These are phyloP conservation scores for Drosophila suboccidentalis DNA, from an alignment of 2,888 invertebrate genomes.

Conservation along the genomic window DNA sequence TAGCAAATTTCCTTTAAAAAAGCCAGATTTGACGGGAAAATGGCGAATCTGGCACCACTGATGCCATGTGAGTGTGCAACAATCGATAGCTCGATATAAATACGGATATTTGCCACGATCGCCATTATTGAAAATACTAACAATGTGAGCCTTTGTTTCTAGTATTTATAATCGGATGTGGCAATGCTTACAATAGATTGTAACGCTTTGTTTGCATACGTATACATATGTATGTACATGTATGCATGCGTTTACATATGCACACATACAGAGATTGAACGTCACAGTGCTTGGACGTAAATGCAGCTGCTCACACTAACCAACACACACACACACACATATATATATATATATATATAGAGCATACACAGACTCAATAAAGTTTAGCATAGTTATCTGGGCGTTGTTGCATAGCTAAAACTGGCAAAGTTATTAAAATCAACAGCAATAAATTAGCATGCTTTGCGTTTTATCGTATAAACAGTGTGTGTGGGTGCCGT, in stretches of 20 bases:
- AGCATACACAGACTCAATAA: conserved; percentile 41
- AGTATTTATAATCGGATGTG: conserved; percentile 2
- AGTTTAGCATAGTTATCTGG: conserved; percentile 64
- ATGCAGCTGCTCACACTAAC: conserved; percentile 14
- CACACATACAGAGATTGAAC: not conserved
- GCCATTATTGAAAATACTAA: not conserved
- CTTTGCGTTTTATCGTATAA: conserved; percentile 66
- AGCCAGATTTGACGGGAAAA: too few species aligned
- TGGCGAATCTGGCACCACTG: too few species aligned
- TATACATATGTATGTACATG: not conserved
- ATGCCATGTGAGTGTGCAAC: not conserved
- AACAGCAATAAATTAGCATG: conserved; percentile 78
- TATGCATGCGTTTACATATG: not conserved
- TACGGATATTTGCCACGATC: not conserved
- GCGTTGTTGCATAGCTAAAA: conserved; percentile 48
- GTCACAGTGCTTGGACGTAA: conserved; percentile 13
- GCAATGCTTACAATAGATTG: conserved; percentile 12
- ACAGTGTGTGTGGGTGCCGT: conserved; percentile 18
- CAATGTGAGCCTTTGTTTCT: not conserved
- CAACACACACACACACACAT: conserved; percentile 8
- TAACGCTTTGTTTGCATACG: not conserved
- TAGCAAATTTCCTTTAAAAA: too few species aligned
- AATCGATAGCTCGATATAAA: not conserved
- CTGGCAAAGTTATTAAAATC: conserved; percentile 73
- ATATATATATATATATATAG: not conserved